A percentile compares a stretch with the other conserved stretches of the same genome.
phyloP scores from a whole-genome alignment of 2,113 vertebrate genomes.

The cat (Felis catus) region F.catus_Fca126_mat1.0 CM031411.1:93489501-93490000 shows the following conservation, averaged over 20 bases:
- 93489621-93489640: background rate
- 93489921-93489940: slow-evolving; percentile 7
- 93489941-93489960: background rate
- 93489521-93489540: slow-evolving; percentile 1
- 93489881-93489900: background rate
- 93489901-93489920: background rate
- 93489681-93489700: background rate
- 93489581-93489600: background rate
- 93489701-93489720: background rate
- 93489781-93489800: background rate
- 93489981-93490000: slow-evolving; percentile 54
- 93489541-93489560: background rate
- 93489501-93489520: background rate
- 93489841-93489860: background rate
- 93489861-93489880: background rate
- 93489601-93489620: background rate
- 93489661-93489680: background rate
- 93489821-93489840: background rate
- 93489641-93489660: background rate
- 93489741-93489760: background rate
- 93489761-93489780: slow-evolving; percentile 20
- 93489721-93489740: background rate
- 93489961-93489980: background rate
- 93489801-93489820: background rate
- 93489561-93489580: background rate